Conservation (phyloP, 2,888 invertebrate genomes). For the Seira musarum region DNA sequence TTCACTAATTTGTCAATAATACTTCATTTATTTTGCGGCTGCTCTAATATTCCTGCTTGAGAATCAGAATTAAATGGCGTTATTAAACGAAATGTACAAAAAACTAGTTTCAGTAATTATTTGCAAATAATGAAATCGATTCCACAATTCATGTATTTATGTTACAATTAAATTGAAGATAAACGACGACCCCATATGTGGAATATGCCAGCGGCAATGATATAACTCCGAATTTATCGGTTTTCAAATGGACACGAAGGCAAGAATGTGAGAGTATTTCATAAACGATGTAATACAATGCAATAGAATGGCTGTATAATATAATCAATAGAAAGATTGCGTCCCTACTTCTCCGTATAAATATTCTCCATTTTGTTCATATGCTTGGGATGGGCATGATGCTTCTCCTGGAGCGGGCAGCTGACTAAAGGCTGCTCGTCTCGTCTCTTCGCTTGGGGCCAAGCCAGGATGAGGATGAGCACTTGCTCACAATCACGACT, state of each 20-base stretch:
- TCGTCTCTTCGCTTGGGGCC: slow-evolving; percentile 23
- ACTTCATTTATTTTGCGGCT: too few relatives aligned
- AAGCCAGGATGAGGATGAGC: background rate
- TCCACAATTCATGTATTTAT: slow-evolving; percentile 46
- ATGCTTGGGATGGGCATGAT: slow-evolving; percentile 36
- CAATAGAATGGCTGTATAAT: slow-evolving; percentile 47
- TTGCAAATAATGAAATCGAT: too few relatives aligned
- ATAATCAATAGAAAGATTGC: slow-evolving; percentile 5
- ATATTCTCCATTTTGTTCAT: slow-evolving; percentile 23
- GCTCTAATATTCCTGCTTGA: too few relatives aligned
- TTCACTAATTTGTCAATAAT: too few relatives aligned
- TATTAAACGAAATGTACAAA: too few relatives aligned
- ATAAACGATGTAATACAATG: too few relatives aligned
- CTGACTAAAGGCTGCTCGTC: slow-evolving; percentile 46
- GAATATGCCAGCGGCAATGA: slow-evolving; percentile 52
- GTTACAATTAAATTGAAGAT: slow-evolving; percentile 48
- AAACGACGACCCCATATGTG: slow-evolving; percentile 51
- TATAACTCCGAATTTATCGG: slow-evolving; percentile 42
- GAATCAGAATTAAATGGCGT: too few relatives aligned
- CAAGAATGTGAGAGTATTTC: slow-evolving; percentile 46
- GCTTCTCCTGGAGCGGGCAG: slow-evolving; percentile 42
- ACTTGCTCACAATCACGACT: slow-evolving; percentile 17
- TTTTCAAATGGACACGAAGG: slow-evolving; percentile 38
- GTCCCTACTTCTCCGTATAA: background rate
- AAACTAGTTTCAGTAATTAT: too few relatives aligned